Evolutionary conservation across 2,113 vertebrate genomes (phyloP).

Genomic region (Cinclus cinclus): DNA sequence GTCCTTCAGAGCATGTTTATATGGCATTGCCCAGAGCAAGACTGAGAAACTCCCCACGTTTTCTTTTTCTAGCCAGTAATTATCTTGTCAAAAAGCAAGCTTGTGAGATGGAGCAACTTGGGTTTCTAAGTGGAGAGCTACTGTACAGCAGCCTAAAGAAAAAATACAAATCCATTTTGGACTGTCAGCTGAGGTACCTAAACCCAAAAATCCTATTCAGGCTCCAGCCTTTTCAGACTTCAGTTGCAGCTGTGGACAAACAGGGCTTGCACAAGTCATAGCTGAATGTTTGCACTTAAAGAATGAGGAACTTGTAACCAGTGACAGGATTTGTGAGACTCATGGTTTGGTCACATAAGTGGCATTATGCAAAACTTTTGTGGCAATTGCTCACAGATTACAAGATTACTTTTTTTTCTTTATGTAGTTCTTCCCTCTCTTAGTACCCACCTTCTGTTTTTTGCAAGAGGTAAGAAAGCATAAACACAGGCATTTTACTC

Average conservation of each 20-base stretch:
- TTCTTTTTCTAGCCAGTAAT: background rate
- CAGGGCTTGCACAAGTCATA: background rate
- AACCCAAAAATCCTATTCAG: background rate
- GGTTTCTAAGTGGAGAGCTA: background rate
- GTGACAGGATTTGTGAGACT: background rate
- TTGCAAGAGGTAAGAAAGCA: background rate
- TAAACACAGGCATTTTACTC: background rate
- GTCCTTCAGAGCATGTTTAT: background rate
- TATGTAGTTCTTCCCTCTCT: background rate
- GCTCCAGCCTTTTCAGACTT: background rate
- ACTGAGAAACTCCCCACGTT: background rate
- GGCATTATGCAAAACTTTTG: background rate
- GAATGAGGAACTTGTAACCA: background rate
- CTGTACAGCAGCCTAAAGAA: background rate
- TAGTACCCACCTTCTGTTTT: background rate
- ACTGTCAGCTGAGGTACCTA: background rate
- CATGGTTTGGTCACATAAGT: background rate
- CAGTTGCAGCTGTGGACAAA: background rate
- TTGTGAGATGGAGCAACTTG: background rate
- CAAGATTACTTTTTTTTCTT: background rate
- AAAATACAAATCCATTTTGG: background rate
- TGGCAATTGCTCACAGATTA: background rate
- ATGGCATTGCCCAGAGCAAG: background rate
- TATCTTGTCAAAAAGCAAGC: background rate
- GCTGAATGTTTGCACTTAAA: background rate